Base-by-base conservation (phyloP, 2,888 invertebrate genomes). In the Parascotia fuliginaria region DNA sequence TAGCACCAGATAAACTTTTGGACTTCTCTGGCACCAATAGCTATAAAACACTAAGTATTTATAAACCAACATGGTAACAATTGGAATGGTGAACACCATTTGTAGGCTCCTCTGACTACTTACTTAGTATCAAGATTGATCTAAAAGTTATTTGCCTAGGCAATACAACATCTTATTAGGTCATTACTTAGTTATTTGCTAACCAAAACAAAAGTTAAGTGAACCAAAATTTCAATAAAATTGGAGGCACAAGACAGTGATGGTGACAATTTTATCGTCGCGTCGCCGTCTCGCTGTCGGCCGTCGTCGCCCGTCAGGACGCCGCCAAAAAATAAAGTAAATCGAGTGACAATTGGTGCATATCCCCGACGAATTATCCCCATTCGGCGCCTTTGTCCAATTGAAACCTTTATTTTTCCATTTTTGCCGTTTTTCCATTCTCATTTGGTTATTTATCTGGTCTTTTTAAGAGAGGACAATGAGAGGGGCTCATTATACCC, bases 361-460 rank as follows among this genome's bases (percentile, higher is more conserved):
- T 91, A 91, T 89, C 83, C 84, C 76, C 84, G 81, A 87, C 88
- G 90, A 91, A 91, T 91, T 91, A 91, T 89, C 87, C 85, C 72
- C 73, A 76, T 86, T 89, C 92, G 91, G 90, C 87, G 90, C 88
- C 91, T 91, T 89, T 91, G 91, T 89, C 83, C 85, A 89, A 88
- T 89, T 87, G 88, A 83, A 83, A 81, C 83, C 88, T 89, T 91
- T 90, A 89, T 90, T 88, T 87, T 77, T 82, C 87, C 84, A 86
- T 91, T 91, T 91, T 89, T 87, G 85, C 87, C 87, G 83, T 89
- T 91, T 89, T 87, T 87, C 89, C 87, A 83, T 88, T 89, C 91
- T 89, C 91, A 92, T 91, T 92, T 92, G 91, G 89, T 89, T 91
- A 91, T 91, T 90, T 91, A 89, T 91, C 79, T 89, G 77, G 79